phyloP scores from a whole-genome alignment of 2,888 invertebrate genomes.

The Caradrina kadenii region DNA sequence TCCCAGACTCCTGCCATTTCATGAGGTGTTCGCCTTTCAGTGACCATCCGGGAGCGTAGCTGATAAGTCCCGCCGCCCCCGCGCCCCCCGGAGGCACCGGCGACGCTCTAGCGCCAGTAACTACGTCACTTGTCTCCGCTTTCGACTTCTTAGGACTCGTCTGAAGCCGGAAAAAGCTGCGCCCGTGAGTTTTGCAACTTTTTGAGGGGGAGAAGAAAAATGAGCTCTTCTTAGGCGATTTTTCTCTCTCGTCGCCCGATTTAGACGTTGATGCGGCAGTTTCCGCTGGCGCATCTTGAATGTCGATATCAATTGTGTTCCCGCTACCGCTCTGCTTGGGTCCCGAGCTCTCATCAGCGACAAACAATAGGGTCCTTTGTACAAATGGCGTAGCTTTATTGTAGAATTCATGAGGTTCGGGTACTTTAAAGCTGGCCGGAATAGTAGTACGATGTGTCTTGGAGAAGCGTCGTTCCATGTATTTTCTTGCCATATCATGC shows the following conservation, averaged over 20 bases:
- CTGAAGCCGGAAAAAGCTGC: constrained; percentile 89
- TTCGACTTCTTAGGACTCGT: constrained; percentile 89
- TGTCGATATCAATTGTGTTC: constrained; percentile 67
- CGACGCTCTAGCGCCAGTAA: constrained; percentile 66
- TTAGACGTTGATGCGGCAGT: constrained; percentile 78
- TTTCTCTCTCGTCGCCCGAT: constrained; percentile 84
- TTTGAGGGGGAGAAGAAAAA: constrained; percentile 89
- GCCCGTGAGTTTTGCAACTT: constrained; percentile 88
- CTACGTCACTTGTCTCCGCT: constrained; percentile 75
- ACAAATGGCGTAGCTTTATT: constrained; percentile 89
- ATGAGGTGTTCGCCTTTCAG: constrained; percentile 91
- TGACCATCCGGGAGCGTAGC: constrained; percentile 92
- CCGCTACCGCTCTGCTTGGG: constrained; percentile 77
- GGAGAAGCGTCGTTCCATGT: constrained; percentile 88
- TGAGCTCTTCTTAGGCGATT: constrained; percentile 88
- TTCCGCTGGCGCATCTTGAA: constrained; percentile 74
- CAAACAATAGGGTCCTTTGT: constrained; percentile 86
- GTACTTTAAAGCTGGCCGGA: constrained; percentile 86
- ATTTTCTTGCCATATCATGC: constrained; percentile 89
- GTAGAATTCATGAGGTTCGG: constrained; percentile 87
- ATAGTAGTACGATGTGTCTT: constrained; percentile 87
- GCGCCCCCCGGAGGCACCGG: constrained; percentile 71
- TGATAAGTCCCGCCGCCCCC: constrained; percentile 86
- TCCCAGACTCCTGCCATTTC: constrained; percentile 91
- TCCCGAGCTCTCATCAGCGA: constrained; percentile 86